These are phyloP conservation scores for Schizaphis graminum DNA, from an alignment of 2,888 invertebrate species.

Conservation along the genomic window DNA sequence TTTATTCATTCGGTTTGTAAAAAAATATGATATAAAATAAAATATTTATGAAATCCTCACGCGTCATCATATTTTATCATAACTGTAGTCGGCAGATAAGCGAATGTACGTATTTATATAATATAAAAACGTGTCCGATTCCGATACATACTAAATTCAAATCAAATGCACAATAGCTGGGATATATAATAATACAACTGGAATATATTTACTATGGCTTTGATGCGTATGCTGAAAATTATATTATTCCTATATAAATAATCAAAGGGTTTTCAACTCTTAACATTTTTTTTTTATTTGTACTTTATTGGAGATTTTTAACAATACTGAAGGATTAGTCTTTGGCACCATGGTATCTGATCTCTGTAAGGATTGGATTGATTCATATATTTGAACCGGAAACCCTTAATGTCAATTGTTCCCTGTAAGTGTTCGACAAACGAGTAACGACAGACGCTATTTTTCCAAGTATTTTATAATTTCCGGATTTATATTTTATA, in stretches of 20 bases:
- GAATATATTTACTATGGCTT: constrained; percentile 39
- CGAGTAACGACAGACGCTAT: neutral
- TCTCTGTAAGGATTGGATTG: constrained; percentile 15
- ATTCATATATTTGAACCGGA: constrained; percentile 32
- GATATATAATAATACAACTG: neutral
- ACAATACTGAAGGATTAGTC: constrained; percentile 26
- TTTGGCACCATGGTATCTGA: neutral
- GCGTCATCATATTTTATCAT: neutral
- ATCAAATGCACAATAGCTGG: neutral
- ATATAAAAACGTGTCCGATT: constrained; percentile 6
- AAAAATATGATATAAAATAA: neutral
- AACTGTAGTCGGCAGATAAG: no score
- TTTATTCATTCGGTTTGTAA: neutral
- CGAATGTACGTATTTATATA: neutral
- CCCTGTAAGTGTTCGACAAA: neutral
- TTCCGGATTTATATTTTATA: constrained; percentile 20
- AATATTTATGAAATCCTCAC: neutral
- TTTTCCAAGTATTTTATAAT: neutral
- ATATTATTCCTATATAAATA: constrained; percentile 18
- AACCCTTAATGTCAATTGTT: constrained; percentile 36
- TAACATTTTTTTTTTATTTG: neutral
- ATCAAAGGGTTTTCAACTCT: constrained; percentile 34
- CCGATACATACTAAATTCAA: neutral
- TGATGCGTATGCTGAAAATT: neutral
- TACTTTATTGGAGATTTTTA: constrained; percentile 21